phyloP scores from a whole-genome alignment of 2,888 invertebrate genomes.

The Lepetodrilus schrolli region DNA sequence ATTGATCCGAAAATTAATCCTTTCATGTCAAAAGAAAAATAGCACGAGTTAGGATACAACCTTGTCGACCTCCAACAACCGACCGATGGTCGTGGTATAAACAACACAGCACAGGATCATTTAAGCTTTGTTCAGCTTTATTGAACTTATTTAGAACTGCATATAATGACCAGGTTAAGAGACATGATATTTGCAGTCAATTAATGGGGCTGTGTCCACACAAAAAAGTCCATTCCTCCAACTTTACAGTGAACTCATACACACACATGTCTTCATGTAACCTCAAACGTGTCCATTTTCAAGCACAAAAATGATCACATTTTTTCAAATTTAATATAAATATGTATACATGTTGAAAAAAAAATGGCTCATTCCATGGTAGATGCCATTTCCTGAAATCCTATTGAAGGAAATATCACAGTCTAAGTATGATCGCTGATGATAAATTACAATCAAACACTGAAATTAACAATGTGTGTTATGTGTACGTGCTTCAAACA shows the following conservation, averaged over 20 bases:
- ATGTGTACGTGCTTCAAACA: constrained; percentile 18
- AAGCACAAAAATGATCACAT: constrained; percentile 20
- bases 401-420: constrained; percentile 26
- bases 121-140: constrained; percentile 43
- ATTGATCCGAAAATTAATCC: too few species aligned
- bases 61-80: too few species aligned
- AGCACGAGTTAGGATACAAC: too few species aligned
- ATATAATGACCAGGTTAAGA: constrained; percentile 36
- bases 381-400: constrained; percentile 23
- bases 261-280: constrained; percentile 25
- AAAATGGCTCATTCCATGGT: constrained; percentile 25
- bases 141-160: constrained; percentile 44
- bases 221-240: constrained; percentile 23
- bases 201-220: constrained; percentile 21
- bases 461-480: constrained; percentile 10
- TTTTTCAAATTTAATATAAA: constrained; percentile 21
- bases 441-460: constrained; percentile 25
- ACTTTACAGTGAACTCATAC: background rate
- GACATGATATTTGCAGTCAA: constrained; percentile 33
- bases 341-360: constrained; percentile 26
- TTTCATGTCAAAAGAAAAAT: too few species aligned
- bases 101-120: background rate
- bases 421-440: constrained; percentile 21
- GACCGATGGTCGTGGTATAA: too few species aligned
- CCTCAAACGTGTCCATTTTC: constrained; percentile 11